Percentiles rank a stretch among this genome's conserved stretches.
Evolutionary conservation across 2,797 vertebrate species (phyloP).

Genomic region (Emys orbicularis): DNA sequence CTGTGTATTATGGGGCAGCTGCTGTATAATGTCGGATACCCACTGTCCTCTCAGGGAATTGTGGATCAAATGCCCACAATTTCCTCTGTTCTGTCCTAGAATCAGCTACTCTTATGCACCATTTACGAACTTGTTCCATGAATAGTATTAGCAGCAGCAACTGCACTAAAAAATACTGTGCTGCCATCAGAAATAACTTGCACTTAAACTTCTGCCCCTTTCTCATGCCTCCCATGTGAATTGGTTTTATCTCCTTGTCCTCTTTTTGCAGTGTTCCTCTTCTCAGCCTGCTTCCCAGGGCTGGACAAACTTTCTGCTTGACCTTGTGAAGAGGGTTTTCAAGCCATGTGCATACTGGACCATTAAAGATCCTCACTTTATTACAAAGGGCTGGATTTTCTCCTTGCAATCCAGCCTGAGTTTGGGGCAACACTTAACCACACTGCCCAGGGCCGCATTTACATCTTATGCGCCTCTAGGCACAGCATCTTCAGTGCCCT

Average conservation of each 20-base stretch:
- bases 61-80: background rate
- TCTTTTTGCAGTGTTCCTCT: background rate
- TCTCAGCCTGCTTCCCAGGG: background rate
- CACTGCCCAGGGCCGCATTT: no score
- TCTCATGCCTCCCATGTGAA: background rate
- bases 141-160: background rate
- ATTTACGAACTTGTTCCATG: background rate
- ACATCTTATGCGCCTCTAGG: no score
- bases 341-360: background rate
- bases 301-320: background rate
- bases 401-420: background rate
- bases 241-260: background rate
- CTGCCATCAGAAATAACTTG: background rate
- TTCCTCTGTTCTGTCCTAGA: background rate
- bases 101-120: accelerated
- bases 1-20: background rate
- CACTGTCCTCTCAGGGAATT: background rate
- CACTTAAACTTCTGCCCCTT: background rate
- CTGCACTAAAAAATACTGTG: background rate
- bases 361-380: background rate
- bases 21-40: background rate
- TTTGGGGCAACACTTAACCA: background rate
- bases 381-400: background rate
- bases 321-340: background rate
- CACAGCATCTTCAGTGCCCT: no score